phyloP scores from a whole-genome alignment of 2,888 invertebrate species.

The Artemia sp. region DNA sequence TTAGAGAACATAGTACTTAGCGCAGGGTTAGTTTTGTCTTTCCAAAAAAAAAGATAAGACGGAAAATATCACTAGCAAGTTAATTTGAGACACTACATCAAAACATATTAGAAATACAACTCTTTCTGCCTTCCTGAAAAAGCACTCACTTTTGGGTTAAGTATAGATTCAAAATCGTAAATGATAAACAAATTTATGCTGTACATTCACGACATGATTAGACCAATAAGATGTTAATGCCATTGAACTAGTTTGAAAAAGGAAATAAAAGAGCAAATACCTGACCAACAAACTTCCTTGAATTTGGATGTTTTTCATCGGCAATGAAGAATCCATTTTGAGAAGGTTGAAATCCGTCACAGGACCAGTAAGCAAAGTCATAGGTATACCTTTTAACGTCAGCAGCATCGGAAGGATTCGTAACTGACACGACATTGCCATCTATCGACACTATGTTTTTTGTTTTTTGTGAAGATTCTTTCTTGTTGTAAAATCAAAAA shows the following conservation, averaged over 20 bases:
- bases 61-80: too few relatives aligned
- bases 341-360: conserved; percentile 36
- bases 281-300: conserved; percentile 38
- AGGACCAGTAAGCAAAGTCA: conserved; percentile 42
- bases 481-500: background rate
- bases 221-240: background rate
- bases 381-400: conserved; percentile 37
- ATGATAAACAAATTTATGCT: conserved; percentile 15
- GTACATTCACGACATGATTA: background rate
- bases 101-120: too few relatives aligned
- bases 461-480: conserved; percentile 31
- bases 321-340: conserved; percentile 34
- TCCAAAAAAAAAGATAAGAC: too few relatives aligned
- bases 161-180: background rate
- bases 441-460: conserved; percentile 36
- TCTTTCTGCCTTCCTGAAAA: conserved; percentile 8
- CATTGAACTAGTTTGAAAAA: too few relatives aligned
- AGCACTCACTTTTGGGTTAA: background rate
- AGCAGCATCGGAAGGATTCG: conserved; percentile 33
- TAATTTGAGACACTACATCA: too few relatives aligned
- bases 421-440: conserved; percentile 33
- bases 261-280: conserved; percentile 27
- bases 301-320: conserved; percentile 33
- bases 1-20: too few relatives aligned
- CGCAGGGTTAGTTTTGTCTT: too few relatives aligned